Conservation (phyloP, 2,113 vertebrate species). For the Eleginops maclovinus region DNA sequence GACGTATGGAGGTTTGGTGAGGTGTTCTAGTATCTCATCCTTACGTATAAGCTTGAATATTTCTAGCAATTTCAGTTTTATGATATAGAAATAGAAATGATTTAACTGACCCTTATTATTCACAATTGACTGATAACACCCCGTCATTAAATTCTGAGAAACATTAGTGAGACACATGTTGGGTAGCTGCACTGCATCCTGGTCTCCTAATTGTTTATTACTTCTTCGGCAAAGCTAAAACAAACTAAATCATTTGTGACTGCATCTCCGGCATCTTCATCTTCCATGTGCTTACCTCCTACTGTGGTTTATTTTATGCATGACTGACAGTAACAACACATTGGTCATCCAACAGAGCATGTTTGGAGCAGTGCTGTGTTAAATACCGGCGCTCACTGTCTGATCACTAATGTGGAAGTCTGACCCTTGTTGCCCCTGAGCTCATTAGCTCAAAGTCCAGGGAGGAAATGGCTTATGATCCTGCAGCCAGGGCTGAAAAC, state of each 20-base stretch:
- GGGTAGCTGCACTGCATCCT: not conserved
- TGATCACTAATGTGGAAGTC: slow-evolving; percentile 8
- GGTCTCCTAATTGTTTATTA: not conserved
- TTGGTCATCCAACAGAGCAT: not conserved
- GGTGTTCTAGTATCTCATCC: not conserved
- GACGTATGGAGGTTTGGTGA: not conserved
- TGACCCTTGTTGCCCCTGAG: slow-evolving; percentile 33
- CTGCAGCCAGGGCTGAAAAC: slow-evolving; percentile 28
- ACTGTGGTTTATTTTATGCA: not conserved
- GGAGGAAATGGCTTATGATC: slow-evolving; percentile 43
- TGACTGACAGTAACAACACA: not conserved
- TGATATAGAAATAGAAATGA: not conserved
- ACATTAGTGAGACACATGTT: not conserved
- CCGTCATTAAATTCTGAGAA: too few species aligned
- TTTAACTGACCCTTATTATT: not conserved
- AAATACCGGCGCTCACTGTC: not conserved
- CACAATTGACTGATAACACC: too few species aligned
- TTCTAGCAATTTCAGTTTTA: not conserved
- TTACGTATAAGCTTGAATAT: not conserved
- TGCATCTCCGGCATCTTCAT: not conserved
- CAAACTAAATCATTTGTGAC: not conserved
- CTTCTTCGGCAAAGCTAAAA: not conserved
- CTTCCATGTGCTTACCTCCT: too few species aligned
- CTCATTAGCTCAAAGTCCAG: slow-evolving; percentile 48
- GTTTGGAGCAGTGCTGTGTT: not conserved